Conservation (phyloP, 2,888 invertebrate species). For the Steinernema scapterisci region DNA sequence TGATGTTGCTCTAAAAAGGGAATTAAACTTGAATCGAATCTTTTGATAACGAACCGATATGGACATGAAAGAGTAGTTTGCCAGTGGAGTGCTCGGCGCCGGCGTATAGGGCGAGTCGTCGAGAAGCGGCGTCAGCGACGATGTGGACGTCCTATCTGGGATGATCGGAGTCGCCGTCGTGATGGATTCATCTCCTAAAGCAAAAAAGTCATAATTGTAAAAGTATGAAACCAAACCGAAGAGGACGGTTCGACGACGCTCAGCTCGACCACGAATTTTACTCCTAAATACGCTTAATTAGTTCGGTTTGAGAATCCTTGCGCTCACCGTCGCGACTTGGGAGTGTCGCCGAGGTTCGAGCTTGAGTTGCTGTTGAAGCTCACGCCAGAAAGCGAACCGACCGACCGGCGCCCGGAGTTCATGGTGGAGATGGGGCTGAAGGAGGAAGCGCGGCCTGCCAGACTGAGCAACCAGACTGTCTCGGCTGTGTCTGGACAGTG, state of each 20-base stretch:
- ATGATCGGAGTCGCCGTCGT: too few relatives aligned
- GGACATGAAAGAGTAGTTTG: background rate
- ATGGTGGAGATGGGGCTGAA: too few relatives aligned
- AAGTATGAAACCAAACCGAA: background rate
- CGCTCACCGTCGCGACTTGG: background rate
- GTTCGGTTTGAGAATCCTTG: background rate
- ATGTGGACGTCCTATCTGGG: background rate
- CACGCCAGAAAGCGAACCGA: too few relatives aligned
- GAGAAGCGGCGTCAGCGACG: background rate
- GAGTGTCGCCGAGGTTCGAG: slow-evolving; percentile 5
- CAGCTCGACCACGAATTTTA: background rate
- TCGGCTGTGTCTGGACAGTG: too few relatives aligned
- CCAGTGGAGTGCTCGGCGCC: background rate
- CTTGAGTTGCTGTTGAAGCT: background rate
- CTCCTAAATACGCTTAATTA: background rate
- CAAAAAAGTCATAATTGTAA: background rate
- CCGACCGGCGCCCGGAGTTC: too few relatives aligned
- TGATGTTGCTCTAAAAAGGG: too few relatives aligned
- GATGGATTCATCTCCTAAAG: background rate
- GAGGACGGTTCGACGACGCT: background rate
- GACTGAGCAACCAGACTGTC: too few relatives aligned
- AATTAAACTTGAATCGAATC: too few relatives aligned
- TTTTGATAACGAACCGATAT: background rate
- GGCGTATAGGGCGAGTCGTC: background rate
- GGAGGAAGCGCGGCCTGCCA: too few relatives aligned